phyloP scores from a whole-genome alignment of 2,888 invertebrate species.

The Mechanitis mazaeus region DNA sequence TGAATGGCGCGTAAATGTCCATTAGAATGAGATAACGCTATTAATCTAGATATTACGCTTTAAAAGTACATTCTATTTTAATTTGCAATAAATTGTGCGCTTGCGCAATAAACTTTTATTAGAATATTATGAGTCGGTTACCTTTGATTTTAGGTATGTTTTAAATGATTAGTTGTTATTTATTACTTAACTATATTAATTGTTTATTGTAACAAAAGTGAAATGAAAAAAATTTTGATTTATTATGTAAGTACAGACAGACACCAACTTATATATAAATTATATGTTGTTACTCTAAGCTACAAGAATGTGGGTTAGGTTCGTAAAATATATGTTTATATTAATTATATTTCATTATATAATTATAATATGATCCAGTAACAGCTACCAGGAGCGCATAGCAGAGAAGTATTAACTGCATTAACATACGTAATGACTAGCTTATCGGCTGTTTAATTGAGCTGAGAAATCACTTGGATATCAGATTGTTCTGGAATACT shows the following conservation, averaged over 20 bases:
- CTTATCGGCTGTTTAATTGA: slow-evolving; percentile 72
- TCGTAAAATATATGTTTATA: neutral
- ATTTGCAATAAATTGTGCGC: too few relatives aligned
- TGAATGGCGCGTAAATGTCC: slow-evolving; percentile 12
- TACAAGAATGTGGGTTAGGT: neutral
- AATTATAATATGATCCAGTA: slow-evolving; percentile 21
- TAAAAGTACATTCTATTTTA: neutral
- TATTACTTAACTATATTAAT: too few relatives aligned
- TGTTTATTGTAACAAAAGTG: too few relatives aligned
- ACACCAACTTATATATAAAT: too few relatives aligned
- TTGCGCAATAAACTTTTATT: too few relatives aligned
- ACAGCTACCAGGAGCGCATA: slow-evolving; percentile 27
- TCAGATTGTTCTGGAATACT: slow-evolving; percentile 23
- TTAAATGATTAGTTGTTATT: too few relatives aligned
- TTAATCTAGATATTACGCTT: neutral
- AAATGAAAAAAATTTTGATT: too few relatives aligned
- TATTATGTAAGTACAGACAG: too few relatives aligned
- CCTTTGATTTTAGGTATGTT: too few relatives aligned
- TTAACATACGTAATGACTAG: slow-evolving; percentile 74
- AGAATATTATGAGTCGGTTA: too few relatives aligned
- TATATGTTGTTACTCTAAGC: neutral
- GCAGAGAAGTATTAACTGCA: slow-evolving; percentile 58
- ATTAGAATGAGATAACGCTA: neutral
- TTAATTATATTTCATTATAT: slow-evolving; percentile 12
- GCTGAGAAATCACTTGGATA: slow-evolving; percentile 28